Conservation (phyloP, 2,797 vertebrate genomes). For the Cygnus olor region DNA sequence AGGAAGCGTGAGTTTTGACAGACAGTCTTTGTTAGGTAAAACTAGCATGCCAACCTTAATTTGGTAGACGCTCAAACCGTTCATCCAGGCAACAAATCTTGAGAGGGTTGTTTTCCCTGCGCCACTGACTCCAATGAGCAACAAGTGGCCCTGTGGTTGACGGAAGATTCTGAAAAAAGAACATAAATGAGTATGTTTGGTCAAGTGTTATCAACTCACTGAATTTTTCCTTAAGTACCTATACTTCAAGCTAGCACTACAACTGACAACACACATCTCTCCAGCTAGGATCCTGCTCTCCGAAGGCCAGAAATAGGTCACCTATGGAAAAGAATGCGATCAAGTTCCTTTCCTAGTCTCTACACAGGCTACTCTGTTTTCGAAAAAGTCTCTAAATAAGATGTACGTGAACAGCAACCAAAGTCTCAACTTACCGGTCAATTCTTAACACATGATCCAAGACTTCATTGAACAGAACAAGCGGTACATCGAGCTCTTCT, state of each 20-base stretch:
- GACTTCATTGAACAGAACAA: slow-evolving; percentile 98
- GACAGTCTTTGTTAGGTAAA: background rate
- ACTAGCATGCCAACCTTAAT: slow-evolving; percentile 87
- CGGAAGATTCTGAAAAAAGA: slow-evolving; percentile 92
- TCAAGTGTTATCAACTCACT: background rate
- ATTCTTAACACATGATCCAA: slow-evolving; percentile 97
- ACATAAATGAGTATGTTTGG: background rate
- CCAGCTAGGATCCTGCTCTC: background rate
- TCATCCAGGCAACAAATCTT: slow-evolving; percentile 99
- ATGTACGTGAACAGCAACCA: background rate
- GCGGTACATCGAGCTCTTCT: slow-evolving; percentile 96
- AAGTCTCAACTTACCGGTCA: slow-evolving; percentile 84
- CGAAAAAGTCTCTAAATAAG: background rate
- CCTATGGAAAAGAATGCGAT: background rate
- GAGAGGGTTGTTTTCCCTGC: slow-evolving; percentile 98
- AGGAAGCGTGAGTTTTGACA: background rate
- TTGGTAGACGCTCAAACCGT: slow-evolving; percentile 97
- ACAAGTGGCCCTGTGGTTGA: slow-evolving; percentile 96
- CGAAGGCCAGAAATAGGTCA: background rate
- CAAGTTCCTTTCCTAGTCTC: background rate
- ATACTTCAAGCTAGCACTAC: background rate
- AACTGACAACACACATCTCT: background rate
- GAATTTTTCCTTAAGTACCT: background rate
- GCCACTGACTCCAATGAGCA: slow-evolving; percentile 97
- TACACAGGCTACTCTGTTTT: background rate